A percentile compares a stretch with the other conserved stretches of the same genome.
Conservation (phyloP, 2,113 vertebrate species). For the Cyprinodon tularosa region DNA sequence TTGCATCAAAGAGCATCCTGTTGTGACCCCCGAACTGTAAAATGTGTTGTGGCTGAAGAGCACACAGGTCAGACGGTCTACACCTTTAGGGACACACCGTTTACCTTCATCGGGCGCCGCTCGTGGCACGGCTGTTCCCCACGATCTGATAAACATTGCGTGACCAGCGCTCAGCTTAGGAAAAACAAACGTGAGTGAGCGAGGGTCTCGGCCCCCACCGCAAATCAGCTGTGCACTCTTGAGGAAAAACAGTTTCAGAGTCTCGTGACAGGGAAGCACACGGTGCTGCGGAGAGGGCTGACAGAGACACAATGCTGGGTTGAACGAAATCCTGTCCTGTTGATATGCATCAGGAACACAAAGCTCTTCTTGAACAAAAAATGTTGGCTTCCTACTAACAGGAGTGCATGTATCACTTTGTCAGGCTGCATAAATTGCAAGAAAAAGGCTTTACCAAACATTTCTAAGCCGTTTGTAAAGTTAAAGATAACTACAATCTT, state of each 20-base stretch:
- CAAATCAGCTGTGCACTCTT: constrained; percentile 39
- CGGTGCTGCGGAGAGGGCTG: constrained; percentile 40
- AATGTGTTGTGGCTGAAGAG: constrained; percentile 34
- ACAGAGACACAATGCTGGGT: constrained; percentile 38
- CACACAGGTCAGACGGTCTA: background rate
- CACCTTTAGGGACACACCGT: constrained; percentile 21
- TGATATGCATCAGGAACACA: constrained; percentile 38
- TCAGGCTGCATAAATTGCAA: background rate
- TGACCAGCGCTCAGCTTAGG: constrained; percentile 56
- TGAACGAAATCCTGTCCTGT: constrained; percentile 25
- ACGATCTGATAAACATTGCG: constrained; percentile 72
- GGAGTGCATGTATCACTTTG: background rate
- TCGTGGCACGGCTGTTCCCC: constrained; percentile 51
- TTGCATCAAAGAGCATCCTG: constrained; percentile 32
- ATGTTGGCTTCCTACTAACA: background rate
- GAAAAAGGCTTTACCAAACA: no score
- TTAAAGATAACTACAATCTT: no score
- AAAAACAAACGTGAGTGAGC: constrained; percentile 67
- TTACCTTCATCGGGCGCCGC: constrained; percentile 35
- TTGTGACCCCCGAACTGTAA: constrained; percentile 48
- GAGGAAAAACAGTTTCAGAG: constrained; percentile 42
- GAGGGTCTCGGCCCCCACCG: constrained; percentile 34
- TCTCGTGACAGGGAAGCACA: constrained; percentile 28
- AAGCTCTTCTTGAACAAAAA: constrained; percentile 14
- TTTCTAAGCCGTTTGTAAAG: no score